Evolutionary conservation across 2,888 invertebrate species (phyloP).

Genomic region (Abrostola triplasia): DNA sequence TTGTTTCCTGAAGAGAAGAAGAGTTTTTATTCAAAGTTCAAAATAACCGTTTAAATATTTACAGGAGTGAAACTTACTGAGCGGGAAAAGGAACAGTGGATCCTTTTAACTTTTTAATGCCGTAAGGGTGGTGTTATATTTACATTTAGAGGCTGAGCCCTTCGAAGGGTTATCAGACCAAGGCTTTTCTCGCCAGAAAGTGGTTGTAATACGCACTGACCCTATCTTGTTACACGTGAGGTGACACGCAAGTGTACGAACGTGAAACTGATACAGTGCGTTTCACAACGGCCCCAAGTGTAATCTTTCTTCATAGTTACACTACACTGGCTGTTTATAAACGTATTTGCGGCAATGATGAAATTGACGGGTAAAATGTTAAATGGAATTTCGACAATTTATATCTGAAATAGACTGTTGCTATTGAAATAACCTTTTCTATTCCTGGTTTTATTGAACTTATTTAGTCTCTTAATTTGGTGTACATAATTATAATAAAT

Average conservation of each 20-base stretch:
- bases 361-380: constrained; percentile 1
- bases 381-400: too few relatives aligned
- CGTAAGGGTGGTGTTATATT: neutral
- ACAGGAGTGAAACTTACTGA: neutral
- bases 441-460: too few relatives aligned
- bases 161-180: neutral
- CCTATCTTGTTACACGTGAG: constrained; percentile 51
- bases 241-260: constrained; percentile 31
- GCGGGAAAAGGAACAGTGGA: neutral
- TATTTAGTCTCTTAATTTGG: too few relatives aligned
- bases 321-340: constrained; percentile 20
- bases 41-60: neutral
- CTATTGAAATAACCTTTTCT: too few relatives aligned
- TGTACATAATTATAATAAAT: too few relatives aligned
- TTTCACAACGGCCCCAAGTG: constrained; percentile 53
- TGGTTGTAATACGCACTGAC: constrained; percentile 27
- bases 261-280: constrained; percentile 51
- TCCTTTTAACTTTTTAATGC: neutral
- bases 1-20: too few relatives aligned
- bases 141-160: neutral
- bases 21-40: too few relatives aligned
- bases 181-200: constrained; percentile 17
- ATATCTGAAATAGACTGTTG: too few relatives aligned
- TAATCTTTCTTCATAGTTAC: constrained; percentile 53
- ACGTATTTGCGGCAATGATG: constrained; percentile 10